Evolutionary conservation across 1,140 invertebrate species (phyloP).

Genomic region (Whitmania pigra): DNA sequence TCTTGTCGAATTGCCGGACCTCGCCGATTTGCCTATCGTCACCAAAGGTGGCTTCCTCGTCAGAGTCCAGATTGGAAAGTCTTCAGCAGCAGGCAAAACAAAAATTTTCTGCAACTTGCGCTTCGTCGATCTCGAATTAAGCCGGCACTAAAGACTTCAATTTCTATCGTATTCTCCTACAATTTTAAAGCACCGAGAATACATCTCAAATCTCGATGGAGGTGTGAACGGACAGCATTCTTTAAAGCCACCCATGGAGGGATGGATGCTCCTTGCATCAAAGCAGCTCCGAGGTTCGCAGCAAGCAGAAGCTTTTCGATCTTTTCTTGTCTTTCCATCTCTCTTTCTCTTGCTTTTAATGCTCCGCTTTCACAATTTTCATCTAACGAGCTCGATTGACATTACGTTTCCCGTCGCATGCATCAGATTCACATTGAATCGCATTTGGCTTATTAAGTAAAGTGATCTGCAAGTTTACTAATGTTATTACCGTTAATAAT

Average conservation of each 20-base stretch:
- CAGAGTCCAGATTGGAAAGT: no score
- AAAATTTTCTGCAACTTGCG: not conserved
- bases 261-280: constrained; percentile 1
- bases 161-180: constrained; percentile 1
- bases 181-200: not conserved
- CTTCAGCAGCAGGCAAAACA: not conserved
- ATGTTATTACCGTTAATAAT: no score
- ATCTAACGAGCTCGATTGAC: no score
- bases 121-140: no score
- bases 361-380: not conserved
- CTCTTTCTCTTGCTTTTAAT: constrained; percentile 3
- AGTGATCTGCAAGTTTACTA: no score
- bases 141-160: not conserved
- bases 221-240: not conserved
- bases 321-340: not conserved
- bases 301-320: constrained; percentile 8
- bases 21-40: no score
- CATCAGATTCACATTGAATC: no score
- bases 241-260: constrained; percentile 5
- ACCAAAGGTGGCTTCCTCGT: no score
- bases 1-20: not conserved
- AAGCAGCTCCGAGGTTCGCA: constrained; percentile 3
- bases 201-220: constrained; percentile 5
- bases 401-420: no score
- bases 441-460: no score